Conservation (phyloP, 2,888 invertebrate genomes). For the Brachyptera putata region DNA sequence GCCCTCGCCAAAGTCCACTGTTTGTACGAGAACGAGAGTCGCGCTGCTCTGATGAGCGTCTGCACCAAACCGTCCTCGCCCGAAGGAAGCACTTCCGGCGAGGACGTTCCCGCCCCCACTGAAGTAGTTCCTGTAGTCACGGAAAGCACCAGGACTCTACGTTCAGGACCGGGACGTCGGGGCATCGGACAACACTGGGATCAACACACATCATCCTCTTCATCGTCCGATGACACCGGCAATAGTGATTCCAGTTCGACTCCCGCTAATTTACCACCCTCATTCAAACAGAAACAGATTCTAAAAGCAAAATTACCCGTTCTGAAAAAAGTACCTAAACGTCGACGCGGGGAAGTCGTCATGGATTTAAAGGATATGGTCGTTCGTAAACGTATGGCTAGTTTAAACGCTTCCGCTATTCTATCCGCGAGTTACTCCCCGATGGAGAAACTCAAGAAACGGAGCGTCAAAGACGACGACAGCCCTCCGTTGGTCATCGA, state of each 20-base stretch:
- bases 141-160: conserved; percentile 53
- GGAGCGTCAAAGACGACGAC: conserved; percentile 7
- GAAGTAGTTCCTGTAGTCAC: conserved; percentile 5
- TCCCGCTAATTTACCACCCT: background rate
- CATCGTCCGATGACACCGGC: conserved; percentile 19
- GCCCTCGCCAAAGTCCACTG: conserved; percentile 88
- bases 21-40: conserved; percentile 81
- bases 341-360: conserved; percentile 56
- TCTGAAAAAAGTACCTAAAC: conserved; percentile 48
- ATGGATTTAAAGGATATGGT: conserved; percentile 86
- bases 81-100: conserved; percentile 29
- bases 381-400: conserved; percentile 86
- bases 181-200: conserved; percentile 83
- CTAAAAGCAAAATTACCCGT: conserved; percentile 40
- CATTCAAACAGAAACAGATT: conserved; percentile 23
- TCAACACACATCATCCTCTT: conserved; percentile 50
- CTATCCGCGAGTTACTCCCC: conserved; percentile 76
- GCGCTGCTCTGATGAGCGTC: conserved; percentile 26
- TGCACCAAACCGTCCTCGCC: conserved; percentile 31
- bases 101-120: conserved; percentile 8
- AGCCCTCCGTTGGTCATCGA: conserved; percentile 8
- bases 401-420: conserved; percentile 85
- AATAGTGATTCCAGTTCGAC: conserved; percentile 7
- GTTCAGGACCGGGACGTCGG: conserved; percentile 69
- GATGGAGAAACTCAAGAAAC: conserved; percentile 27